These are phyloP conservation scores for Metaphire vulgaris DNA, from an alignment of 1,140 invertebrate genomes.

Conservation along the genomic window DNA sequence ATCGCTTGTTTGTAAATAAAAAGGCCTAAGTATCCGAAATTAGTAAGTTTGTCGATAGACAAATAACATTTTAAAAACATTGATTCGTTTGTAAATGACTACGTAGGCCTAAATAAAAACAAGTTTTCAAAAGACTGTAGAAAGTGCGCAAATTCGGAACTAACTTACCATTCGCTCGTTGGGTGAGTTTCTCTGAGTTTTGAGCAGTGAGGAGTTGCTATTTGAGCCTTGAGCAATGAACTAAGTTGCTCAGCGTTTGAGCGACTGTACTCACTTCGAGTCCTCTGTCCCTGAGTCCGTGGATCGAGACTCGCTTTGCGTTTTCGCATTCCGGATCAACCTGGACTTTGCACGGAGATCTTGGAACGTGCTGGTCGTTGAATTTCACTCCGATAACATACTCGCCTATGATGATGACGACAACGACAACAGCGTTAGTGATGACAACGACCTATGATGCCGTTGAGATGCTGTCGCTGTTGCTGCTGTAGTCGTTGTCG, in stretches of 20 bases:
- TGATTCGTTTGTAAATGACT: background rate
- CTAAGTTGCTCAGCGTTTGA: background rate
- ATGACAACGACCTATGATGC: background rate
- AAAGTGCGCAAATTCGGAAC: background rate
- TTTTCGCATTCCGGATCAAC: constrained; percentile 85
- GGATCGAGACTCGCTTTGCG: constrained; percentile 78
- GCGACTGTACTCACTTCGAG: constrained; percentile 57
- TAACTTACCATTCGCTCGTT: background rate
- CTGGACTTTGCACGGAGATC: constrained; percentile 89
- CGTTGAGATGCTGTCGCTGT: too few relatives aligned
- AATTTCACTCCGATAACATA: constrained; percentile 92
- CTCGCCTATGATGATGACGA: constrained; percentile 56
- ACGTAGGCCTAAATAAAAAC: background rate
- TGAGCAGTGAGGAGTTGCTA: background rate
- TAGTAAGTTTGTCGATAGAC: background rate
- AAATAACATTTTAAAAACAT: background rate
- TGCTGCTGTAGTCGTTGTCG: too few relatives aligned
- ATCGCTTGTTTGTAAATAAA: too few relatives aligned
- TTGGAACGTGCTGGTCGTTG: constrained; percentile 94
- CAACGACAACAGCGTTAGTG: background rate
- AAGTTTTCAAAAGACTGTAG: background rate
- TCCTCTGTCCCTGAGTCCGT: constrained; percentile 57
- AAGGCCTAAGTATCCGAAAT: too few relatives aligned
- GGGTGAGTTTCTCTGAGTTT: background rate
- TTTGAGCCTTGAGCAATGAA: background rate